Base-by-base conservation (phyloP, 2,888 invertebrate genomes). In the Agrenia bidenticulata region DNA sequence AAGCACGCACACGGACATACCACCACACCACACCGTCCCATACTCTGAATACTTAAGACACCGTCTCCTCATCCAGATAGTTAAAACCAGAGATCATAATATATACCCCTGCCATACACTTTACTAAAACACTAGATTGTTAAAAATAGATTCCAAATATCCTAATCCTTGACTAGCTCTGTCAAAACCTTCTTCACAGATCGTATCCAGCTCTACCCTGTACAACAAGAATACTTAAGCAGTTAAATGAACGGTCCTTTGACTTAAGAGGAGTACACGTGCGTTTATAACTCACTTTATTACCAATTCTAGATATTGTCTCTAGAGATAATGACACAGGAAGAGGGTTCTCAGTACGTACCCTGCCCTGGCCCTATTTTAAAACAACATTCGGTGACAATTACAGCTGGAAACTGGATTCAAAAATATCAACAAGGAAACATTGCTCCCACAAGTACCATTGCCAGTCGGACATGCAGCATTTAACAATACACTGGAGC, bases 1-100 rank as follows among this genome's bases (percentile, higher is more conserved):
- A 70, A 72, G 73, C 71, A 72, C 73, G 71, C 67, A 63, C 69
- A 63, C 65, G 58, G 45, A 45, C 45, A 45, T 45, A 19, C 45
- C 45, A 45, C 19, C 9, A 50, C 45, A 64, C 32, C 21, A 32
- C 42, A 54, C 19, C 45, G n/a, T 15, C 45, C n/a, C n/a, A n/a
- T n/a, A n/a, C n/a, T n/a, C n/a, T n/a, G n/a, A n/a, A n/a, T n/a
- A n/a, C n/a, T n/a, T n/a, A n/a, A n/a, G n/a, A n/a, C n/a, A n/a
- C n/a, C n/a, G 9, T 45, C 45, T 15, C 45, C 45, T 45, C 45
- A 45, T 4, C 15, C 45, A 45, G 19, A 45, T 45, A 45, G 45
- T 45, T 17, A 45, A 45, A 19, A 32, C 17, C 21, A 51, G 55
- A 55, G 55, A 55, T 55, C 55, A 55, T 55, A 55, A 55, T 32